Evolutionary conservation across 1,140 invertebrate species (phyloP).

Genomic region (Holcopasites calliopsidis): DNA sequence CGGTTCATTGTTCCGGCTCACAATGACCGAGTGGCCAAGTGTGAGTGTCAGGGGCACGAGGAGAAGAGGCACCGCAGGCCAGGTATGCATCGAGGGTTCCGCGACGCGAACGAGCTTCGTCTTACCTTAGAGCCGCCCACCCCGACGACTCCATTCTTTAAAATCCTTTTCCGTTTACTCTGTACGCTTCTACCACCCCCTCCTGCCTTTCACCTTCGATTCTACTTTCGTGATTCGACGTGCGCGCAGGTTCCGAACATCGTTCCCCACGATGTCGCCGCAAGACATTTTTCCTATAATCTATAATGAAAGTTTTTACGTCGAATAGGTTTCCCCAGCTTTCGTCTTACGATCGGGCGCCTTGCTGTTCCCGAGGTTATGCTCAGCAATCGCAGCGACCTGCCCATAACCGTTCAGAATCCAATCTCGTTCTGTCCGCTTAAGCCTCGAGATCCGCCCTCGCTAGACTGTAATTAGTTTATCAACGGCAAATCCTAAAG

Average conservation of each 20-base stretch:
- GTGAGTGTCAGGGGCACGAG: conserved; percentile 56
- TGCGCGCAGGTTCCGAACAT: no score
- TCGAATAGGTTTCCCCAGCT: no score
- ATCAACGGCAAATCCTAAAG: neutral
- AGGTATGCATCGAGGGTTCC: conserved; percentile 27
- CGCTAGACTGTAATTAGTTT: conserved; percentile 14
- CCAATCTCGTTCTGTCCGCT: neutral
- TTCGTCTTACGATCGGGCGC: no score
- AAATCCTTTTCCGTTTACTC: no score
- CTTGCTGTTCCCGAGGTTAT: neutral
- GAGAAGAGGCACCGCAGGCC: conserved; percentile 41
- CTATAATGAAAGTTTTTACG: no score
- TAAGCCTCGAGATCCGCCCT: conserved; percentile 3
- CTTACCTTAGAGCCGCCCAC: no score
- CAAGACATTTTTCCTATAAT: no score
- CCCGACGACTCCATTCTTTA: neutral
- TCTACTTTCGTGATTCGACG: no score
- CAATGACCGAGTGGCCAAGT: conserved; percentile 65
- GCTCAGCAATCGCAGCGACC: neutral
- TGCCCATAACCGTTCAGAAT: neutral
- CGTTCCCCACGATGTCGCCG: no score
- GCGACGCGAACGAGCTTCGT: neutral
- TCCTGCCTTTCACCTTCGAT: no score
- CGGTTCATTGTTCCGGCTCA: conserved; percentile 58
- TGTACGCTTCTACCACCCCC: no score